Evolutionary conservation across 2,888 invertebrate species (phyloP).

Genomic region (Eristalinus sepulchralis): DNA sequence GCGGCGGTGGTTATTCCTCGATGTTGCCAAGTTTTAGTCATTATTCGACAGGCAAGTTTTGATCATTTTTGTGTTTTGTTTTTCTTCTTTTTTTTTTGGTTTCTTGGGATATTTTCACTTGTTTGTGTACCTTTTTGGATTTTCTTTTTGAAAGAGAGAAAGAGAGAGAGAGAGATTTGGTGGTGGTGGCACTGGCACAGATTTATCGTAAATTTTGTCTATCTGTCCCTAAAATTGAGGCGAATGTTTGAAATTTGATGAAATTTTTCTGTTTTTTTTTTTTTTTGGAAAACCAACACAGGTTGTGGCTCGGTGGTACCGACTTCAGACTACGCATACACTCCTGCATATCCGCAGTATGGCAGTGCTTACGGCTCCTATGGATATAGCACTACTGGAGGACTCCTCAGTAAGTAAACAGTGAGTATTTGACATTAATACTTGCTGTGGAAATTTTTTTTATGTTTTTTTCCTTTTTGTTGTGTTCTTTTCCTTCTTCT

Average conservation of each 20-base stretch:
- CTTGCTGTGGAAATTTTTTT: constrained; percentile 73
- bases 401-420: constrained; percentile 84
- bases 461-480: constrained; percentile 30
- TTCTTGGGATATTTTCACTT: background rate
- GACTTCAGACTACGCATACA: constrained; percentile 86
- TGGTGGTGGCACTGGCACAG: constrained; percentile 51
- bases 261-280: background rate
- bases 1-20: constrained; percentile 81
- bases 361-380: constrained; percentile 83
- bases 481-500: background rate
- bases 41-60: constrained; percentile 85
- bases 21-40: constrained; percentile 87
- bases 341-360: constrained; percentile 85
- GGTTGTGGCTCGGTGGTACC: constrained; percentile 85
- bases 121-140: background rate
- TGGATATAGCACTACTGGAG: constrained; percentile 85
- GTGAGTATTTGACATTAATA: constrained; percentile 73
- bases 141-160: constrained; percentile 7
- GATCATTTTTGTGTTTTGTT: constrained; percentile 30
- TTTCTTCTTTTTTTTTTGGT: background rate
- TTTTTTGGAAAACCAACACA: constrained; percentile 74
- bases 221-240: too few species aligned
- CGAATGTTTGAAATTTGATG: background rate
- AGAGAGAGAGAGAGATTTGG: too few species aligned
- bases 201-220: background rate